These are phyloP conservation scores for Dichetophora obliterata DNA, from an alignment of 2,888 invertebrate genomes.

Conservation along the genomic window DNA sequence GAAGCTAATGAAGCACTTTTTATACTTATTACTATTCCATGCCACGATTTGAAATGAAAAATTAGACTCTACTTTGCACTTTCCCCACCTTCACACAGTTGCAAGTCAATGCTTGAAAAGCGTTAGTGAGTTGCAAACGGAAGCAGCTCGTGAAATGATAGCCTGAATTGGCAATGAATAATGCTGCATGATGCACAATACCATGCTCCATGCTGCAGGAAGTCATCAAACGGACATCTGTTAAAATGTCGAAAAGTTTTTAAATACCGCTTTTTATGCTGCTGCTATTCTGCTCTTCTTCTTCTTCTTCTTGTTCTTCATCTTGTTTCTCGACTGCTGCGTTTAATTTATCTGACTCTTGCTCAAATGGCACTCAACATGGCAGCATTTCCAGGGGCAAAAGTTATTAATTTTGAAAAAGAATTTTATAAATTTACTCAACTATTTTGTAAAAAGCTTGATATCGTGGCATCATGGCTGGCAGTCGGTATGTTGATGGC, in stretches of 20 bases:
- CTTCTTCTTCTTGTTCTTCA: not conserved
- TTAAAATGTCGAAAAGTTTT: constrained; percentile 34
- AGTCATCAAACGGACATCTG: constrained; percentile 36
- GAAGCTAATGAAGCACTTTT: constrained; percentile 30
- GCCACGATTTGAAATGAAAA: constrained; percentile 29
- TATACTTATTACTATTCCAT: constrained; percentile 24
- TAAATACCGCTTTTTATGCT: constrained; percentile 17
- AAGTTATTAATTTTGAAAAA: constrained; percentile 33
- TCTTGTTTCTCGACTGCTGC: not conserved
- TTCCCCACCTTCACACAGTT: not conserved
- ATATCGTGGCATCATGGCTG: not conserved
- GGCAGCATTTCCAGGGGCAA: not conserved
- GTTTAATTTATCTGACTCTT: not conserved
- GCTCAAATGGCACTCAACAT: not conserved
- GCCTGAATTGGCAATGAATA: not conserved
- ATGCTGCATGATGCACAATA: too few species aligned
- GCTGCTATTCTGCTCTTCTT: not conserved
- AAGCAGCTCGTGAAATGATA: not conserved
- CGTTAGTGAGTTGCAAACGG: not conserved
- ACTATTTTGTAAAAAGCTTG: too few species aligned
- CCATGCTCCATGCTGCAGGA: not conserved
- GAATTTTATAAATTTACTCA: not conserved
- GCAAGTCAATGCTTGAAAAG: not conserved
- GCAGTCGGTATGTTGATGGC: not conserved
- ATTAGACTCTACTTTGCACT: not conserved